Evolutionary conservation across 2,888 invertebrate genomes (phyloP), one percentile per base, ranked within the genome.

Genomic region (Doris montereyensis): DNA sequence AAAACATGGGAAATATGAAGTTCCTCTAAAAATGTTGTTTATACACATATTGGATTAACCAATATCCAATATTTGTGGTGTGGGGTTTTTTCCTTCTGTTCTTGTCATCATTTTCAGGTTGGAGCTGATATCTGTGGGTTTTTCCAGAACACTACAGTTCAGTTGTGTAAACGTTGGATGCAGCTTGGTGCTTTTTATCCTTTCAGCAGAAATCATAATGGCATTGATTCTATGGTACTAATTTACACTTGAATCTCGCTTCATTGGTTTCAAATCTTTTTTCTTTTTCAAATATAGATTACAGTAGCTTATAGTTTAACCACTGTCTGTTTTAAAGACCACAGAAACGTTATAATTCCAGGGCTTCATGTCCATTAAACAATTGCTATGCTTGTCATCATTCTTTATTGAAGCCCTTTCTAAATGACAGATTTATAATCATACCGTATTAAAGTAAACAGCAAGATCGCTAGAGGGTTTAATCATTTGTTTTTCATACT

Each of bases 101-200:
- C n/a, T n/a, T n/a, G n/a, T n/a, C n/a, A n/a, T n/a, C n/a, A 52
- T 3, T 76, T 17, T 28, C 81, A 89, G 88, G 86, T 89, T 78
- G 90, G 90, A 3, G 89, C 89, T 26, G 90, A 90, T 78, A 90
- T 90, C 26, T 90, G 90, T 83, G 90, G 90, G 1, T 90, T 88
- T 77, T 87, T 86, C 80, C 83, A 81, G 0, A 79, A 88, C 74
- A 81, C 89, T 0, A 86, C 85, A 0, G 58, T 82, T 3, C 87
- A 89, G 70, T 78, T 90, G 57, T 90, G 90, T 79, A 84, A 84
- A 71, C 81, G 91, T 70, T 90, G 90, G 90, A 88, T 88, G 87
- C 89, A 90, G 82, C 84, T 90, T 2, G 90, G 90, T 4, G 89
- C 90, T 5, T 90, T 90, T 81, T 90, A 90, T 67, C 86, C 90